Base-by-base conservation (phyloP, 2,113 vertebrate genomes). In the Loxodonta africana region DNA sequence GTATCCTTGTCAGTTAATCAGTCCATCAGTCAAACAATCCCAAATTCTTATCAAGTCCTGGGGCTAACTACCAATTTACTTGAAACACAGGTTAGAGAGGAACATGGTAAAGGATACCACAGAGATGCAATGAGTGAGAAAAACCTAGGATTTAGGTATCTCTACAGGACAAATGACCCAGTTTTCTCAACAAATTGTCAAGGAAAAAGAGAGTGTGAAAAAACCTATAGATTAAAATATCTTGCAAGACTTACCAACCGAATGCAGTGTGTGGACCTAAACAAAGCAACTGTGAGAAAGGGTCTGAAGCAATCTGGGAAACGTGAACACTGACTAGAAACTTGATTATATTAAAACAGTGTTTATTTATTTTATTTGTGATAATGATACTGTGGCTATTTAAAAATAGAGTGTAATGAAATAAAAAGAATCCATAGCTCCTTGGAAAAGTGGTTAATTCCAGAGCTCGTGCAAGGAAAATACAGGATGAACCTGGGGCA, bases 221-320 rank as follows among this genome's bases (percentile, higher is more conserved):
- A 14, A 94, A 65, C 11, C 26, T 65, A 69, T 7, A 82, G 7
- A 63, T 80, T 74, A 86, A 85, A 89, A 74, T 74, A 44, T 74
- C 41, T 73, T 74, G 10, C 6, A 87, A 76, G 44, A 48, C 48
- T 33, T 81, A 33, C 44, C 41, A 83, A 28, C 28, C 28, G 65
- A 90, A 76, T 46, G 9, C 57, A 69, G 7, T 53, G 1, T 85
- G 3, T 51, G 51, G 20, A 63, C 33, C 90, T 80, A 28, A 44
- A 57, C 67, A 95, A 80, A 28, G 17, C 69, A 87, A 21, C 41
- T 62, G 1, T 63, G 86, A 96, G 26, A 95, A 87, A 82, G 65
- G 74, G 30, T 51, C n/a, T 25, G 28, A 81, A 84, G 65, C 25
- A 74, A 78, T 89, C 41, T 90, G 20, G 37, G 73, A 83, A 84